phyloP scores from a whole-genome alignment of 2,113 vertebrate species.

The Peromyscus leucopus region DNA sequence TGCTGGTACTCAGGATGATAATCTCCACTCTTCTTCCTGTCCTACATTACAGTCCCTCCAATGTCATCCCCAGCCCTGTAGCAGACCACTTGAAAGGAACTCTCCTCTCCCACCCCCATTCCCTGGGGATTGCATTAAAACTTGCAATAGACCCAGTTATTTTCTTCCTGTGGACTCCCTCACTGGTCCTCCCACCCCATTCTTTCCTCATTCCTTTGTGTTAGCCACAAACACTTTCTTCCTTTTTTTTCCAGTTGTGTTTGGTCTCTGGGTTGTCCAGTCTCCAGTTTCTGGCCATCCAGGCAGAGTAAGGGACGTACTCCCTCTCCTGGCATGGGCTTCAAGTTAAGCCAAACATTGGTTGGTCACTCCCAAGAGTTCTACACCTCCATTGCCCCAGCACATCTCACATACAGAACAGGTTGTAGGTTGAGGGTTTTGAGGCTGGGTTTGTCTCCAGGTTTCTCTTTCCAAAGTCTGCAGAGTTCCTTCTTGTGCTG shows the following conservation, averaged over 20 bases:
- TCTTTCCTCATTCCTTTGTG: no score
- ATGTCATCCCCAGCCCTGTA: no score
- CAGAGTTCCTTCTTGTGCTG: neutral
- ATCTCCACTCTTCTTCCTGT: no score
- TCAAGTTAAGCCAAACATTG: neutral
- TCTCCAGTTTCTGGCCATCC: neutral
- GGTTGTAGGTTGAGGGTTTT: neutral
- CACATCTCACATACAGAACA: neutral
- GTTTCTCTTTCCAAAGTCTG: neutral
- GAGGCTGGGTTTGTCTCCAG: no score
- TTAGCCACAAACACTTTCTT: neutral
- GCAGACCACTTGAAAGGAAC: no score
- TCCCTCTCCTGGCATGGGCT: neutral
- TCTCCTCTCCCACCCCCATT: no score
- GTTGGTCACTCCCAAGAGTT: neutral
- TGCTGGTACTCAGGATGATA: neutral
- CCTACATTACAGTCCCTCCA: no score
- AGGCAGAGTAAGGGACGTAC: neutral
- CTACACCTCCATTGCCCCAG: neutral
- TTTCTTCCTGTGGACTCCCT: neutral
- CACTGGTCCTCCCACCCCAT: neutral
- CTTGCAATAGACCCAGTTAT: neutral
- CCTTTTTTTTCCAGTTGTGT: neutral
- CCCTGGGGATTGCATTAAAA: neutral
- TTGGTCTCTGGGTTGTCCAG: neutral